These are phyloP conservation scores for Cheilosia impressa DNA, from an alignment of 2,888 invertebrate genomes.

Conservation along the genomic window DNA sequence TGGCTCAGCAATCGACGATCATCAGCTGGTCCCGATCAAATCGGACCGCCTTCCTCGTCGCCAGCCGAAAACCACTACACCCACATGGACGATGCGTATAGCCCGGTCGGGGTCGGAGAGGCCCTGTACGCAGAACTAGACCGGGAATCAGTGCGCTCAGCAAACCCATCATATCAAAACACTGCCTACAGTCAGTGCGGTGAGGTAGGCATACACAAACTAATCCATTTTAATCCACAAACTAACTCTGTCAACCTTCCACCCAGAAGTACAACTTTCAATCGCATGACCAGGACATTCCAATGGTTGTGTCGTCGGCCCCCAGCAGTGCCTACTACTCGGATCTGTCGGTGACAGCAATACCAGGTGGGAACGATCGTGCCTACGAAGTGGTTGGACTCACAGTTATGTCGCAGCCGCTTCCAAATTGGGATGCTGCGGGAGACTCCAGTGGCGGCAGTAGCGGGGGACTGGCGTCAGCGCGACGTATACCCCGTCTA, in stretches of 20 bases:
- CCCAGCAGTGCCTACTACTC: conserved; percentile 91
- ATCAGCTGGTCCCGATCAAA: conserved; percentile 84
- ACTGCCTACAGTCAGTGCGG: conserved; percentile 87
- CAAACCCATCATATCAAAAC: conserved; percentile 88
- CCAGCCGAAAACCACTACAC: conserved; percentile 89
- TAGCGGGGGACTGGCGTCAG: conserved; percentile 78
- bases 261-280: conserved; percentile 82
- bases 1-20: conserved; percentile 83
- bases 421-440: conserved; percentile 83
- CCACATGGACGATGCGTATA: conserved; percentile 87
- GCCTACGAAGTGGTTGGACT: conserved; percentile 87
- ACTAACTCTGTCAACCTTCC: conserved; percentile 16
- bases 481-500: conserved; percentile 83
- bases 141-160: conserved; percentile 85
- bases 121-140: conserved; percentile 90
- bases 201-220: conserved; percentile 79
- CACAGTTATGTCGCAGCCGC: conserved; percentile 84
- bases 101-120: conserved; percentile 85
- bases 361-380: conserved; percentile 84
- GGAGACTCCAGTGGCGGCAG: conserved; percentile 79
- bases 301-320: conserved; percentile 85
- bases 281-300: conserved; percentile 84
- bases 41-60: conserved; percentile 84
- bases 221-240: background rate
- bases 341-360: conserved; percentile 86